Percentiles rank a stretch among this genome's conserved stretches.
Conservation (phyloP, 1,140 invertebrate genomes). For the Bursaphelenchus mucronatus region DNA sequence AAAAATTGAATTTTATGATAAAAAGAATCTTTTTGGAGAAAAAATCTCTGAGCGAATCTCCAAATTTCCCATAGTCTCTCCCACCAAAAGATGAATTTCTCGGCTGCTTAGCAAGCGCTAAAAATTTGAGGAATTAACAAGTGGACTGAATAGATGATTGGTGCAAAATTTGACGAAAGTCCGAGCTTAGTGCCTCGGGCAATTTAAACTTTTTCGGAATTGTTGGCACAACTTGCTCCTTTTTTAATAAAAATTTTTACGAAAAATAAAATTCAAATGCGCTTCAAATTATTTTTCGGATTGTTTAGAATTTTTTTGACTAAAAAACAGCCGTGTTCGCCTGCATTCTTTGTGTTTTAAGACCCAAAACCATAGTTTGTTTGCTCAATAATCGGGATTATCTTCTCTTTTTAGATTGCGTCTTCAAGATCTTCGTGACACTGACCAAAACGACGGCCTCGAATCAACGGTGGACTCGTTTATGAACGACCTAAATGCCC, state of each 20-base stretch:
- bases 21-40: constrained; percentile 2
- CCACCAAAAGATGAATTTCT: neutral
- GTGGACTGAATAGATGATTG: neutral
- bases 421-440: constrained; percentile 55
- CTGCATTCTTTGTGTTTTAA: neutral
- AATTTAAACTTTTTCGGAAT: neutral
- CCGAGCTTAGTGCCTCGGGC: too few relatives aligned
- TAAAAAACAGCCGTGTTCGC: neutral
- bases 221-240: neutral
- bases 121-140: neutral
- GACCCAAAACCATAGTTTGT: constrained; percentile 1
- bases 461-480: constrained; percentile 31
- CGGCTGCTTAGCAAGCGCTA: neutral
- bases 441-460: constrained; percentile 33
- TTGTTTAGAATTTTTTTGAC: too few relatives aligned
- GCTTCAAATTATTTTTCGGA: neutral
- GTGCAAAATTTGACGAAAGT: too few relatives aligned
- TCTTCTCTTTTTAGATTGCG: constrained; percentile 45
- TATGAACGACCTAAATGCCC: constrained; percentile 26
- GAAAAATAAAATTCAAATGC: neutral
- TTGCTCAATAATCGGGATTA: constrained; percentile 14
- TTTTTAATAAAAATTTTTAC: constrained; percentile 15
- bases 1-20: neutral
- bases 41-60: neutral
- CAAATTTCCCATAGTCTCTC: neutral